Evolutionary conservation across 92 coral and sea anemone species (phyloP), one percentile per base, ranked within the genome.

Genomic region (Epizoanthus illoricatus): DNA sequence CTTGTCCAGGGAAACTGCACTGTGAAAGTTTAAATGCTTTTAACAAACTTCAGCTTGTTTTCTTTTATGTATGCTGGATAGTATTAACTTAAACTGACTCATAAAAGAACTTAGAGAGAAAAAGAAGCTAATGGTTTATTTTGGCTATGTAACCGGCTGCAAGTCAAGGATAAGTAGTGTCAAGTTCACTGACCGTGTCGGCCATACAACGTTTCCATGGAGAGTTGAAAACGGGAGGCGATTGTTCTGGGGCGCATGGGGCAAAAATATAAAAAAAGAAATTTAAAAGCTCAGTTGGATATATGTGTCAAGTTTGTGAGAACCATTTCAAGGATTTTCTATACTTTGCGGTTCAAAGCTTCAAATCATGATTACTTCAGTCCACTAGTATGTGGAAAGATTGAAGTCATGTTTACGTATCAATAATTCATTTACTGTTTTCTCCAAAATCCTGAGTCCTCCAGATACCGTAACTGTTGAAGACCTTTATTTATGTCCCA

Each of bases 341-440:
- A 20, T 54, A 39, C 42, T 36, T 68, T 11, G 15, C 49, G 73
- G 73, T 68, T 75, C 81, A 75, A 78, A 78, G 71, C 28, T 63
- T 78, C 57, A 21, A 63, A 19, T 49, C 49, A 64, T 68, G 84
- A 89, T 89, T 82, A 89, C 92, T 89, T 89, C 89, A 89, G 92
- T 81, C 24, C 41, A 39, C 52, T 87, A 75, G 81, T 86, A 89
- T 89, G 92, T 87, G 67, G 84, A 85, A 76, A 88, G 83, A 88
- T 87, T 85, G 86, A 80, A 86, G 79, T 81, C 83, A 88, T 88
- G 66, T 47, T 59, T 55, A 41, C 5, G 59, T 59, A 81, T 89
- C 40, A 89, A 85, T 89, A 85, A 89, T 89, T 85, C 73, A 89
- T 28, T 21, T 55, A 19, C 42, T 12, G 4, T 43, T 63, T 63